Conservation (phyloP, 2,113 vertebrate genomes). For the Hippocampus zosterae region DNA sequence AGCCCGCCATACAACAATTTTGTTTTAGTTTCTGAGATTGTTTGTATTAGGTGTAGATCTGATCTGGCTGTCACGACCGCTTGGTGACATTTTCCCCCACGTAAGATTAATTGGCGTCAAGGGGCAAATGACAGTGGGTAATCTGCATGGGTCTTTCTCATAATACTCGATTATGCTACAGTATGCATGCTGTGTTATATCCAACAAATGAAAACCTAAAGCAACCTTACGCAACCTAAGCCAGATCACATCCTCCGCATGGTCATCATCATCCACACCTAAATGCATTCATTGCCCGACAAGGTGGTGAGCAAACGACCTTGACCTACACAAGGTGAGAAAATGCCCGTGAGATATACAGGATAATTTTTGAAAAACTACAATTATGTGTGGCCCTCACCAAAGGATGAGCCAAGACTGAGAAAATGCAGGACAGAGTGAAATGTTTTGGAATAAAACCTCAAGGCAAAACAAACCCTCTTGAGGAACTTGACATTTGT, state of each 20-base stretch:
- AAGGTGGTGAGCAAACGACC: neutral
- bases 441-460: conserved; percentile 38
- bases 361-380: neutral
- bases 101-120: neutral
- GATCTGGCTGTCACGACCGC: conserved; percentile 15
- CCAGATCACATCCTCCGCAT: neutral
- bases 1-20: neutral
- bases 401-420: conserved; percentile 50
- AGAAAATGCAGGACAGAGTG: conserved; percentile 32
- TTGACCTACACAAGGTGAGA: neutral
- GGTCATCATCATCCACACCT: neutral
- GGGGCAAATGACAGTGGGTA: neutral
- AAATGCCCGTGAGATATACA: conserved; percentile 5
- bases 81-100: neutral
- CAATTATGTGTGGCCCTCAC: conserved; percentile 33
- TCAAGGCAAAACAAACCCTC: conserved; percentile 54
- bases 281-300: neutral
- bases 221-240: neutral
- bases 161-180: neutral
- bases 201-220: no score
- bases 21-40: conserved; percentile 24
- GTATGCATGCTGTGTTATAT: neutral
- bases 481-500: conserved; percentile 43
- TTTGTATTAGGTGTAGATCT: conserved; percentile 17
- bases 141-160: neutral